phyloP scores from a whole-genome alignment of 2,888 invertebrate species.

The Epistrophella euchroma region DNA sequence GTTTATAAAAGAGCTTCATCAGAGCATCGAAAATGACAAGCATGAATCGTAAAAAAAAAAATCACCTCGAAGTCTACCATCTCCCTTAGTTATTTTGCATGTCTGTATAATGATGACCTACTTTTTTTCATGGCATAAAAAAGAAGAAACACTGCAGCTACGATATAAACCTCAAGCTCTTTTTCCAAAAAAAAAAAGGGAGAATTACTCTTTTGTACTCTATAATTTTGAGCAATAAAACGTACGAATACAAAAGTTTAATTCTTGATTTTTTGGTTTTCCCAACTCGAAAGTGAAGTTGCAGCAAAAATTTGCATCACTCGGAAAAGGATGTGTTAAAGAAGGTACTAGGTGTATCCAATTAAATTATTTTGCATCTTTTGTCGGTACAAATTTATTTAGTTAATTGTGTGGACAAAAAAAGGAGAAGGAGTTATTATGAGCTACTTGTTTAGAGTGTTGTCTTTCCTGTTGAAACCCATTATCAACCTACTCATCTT shows the following conservation, averaged over 20 bases:
- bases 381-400: neutral
- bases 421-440: neutral
- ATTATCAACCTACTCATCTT: no score
- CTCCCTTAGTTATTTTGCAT: constrained; percentile 2
- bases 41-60: neutral
- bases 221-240: constrained; percentile 72
- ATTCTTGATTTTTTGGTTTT: neutral
- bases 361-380: constrained; percentile 11
- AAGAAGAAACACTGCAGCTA: neutral
- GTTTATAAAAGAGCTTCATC: neutral
- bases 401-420: neutral
- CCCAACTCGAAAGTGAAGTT: neutral
- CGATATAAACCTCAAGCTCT: constrained; percentile 27
- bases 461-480: neutral
- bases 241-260: constrained; percentile 49
- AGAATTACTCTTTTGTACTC: constrained; percentile 39
- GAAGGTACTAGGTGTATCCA: neutral
- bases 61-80: neutral
- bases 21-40: constrained; percentile 8
- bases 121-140: constrained; percentile 2
- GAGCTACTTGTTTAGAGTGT: neutral
- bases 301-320: constrained; percentile 12
- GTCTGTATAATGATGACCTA: constrained; percentile 50
- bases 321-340: constrained; percentile 2
- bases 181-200: constrained; percentile 39